Evolutionary conservation across 2,888 invertebrate species (phyloP), one percentile per base, ranked within the genome.

Genomic region (Meiosimyza decipiens): DNA sequence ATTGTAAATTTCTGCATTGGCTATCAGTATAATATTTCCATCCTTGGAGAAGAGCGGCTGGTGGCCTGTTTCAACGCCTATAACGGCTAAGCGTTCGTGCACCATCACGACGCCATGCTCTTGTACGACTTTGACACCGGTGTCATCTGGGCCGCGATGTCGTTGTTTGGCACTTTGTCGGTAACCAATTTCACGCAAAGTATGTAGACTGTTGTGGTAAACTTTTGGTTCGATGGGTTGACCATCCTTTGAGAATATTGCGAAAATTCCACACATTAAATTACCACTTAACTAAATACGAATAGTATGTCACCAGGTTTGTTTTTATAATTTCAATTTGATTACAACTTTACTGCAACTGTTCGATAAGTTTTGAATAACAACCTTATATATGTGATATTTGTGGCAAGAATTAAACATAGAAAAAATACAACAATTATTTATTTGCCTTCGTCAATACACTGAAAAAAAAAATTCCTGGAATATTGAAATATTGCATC

Each of bases 1-100:
- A 73, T 87, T 87, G 77, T 87, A 87, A 65, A 87, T 87, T 75
- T 87, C 87, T 1, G 86, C 87, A 74, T 87, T 87, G 60, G 86
- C 87, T 63, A 86, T 82, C 50, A 87, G 73, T 15, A 84, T 62
- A 12, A 87, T 60, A 49, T 81, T 80, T 11, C 78, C 83, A 67
- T 85, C 82, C 11, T 80, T 78, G 0, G 85, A 86, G 60, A 77
- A 77, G 3, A 87, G 77, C 0, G 87, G 87, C 72, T 87, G 87
- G 70, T 87, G 82, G 1, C 87, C 87, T 49, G 81, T 81, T 11
- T 81, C 79, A 2, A 86, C 85, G 18, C 86, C 84, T 16, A 87
- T 79, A 71, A 87, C 81, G 1, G 82, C 82, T 11, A 87, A 77
- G 2, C 87, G 81, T 71, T 87, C 87, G 67, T 87, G 87, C 2